Percentiles rank a stretch among this genome's conserved stretches.
Evolutionary conservation across 2,113 vertebrate genomes (phyloP).

Genomic region (Neoarius graeffei): DNA sequence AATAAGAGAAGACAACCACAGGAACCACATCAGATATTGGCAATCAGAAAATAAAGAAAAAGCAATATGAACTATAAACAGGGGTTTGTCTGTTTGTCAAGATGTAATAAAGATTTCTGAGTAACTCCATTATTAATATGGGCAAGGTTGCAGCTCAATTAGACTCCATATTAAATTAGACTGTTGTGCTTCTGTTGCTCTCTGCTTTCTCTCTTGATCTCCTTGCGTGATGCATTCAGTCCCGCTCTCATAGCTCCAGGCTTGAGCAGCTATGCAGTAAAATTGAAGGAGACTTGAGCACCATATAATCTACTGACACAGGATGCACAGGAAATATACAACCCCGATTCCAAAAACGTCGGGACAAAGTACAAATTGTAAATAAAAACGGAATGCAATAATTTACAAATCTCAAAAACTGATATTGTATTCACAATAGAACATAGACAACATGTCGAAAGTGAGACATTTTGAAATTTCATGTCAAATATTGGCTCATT

Average conservation of each 20-base stretch:
- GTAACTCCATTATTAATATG: background rate
- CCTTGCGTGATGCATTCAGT: slow-evolving; percentile 28
- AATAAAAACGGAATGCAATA: too few relatives aligned
- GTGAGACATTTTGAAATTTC: too few relatives aligned
- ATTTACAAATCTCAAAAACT: too few relatives aligned
- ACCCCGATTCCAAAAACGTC: too few relatives aligned
- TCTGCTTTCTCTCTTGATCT: slow-evolving; percentile 14
- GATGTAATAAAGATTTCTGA: slow-evolving; percentile 8
- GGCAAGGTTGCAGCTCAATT: slow-evolving; percentile 25
- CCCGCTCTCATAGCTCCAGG: slow-evolving; percentile 43
- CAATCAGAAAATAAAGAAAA: background rate
- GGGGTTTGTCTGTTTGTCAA: background rate
- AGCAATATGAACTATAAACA: background rate
- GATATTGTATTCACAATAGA: too few relatives aligned
- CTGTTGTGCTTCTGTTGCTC: slow-evolving; percentile 1
- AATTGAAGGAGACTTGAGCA: background rate
- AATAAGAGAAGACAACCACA: background rate
- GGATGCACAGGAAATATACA: slow-evolving; percentile 25
- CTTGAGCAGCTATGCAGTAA: slow-evolving; percentile 40
- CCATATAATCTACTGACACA: slow-evolving; percentile 16
- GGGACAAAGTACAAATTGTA: too few relatives aligned
- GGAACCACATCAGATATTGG: background rate
- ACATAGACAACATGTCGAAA: too few relatives aligned
- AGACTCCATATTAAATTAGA: slow-evolving; percentile 17
- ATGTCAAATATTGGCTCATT: too few relatives aligned